phyloP scores from a whole-genome alignment of 2,113 vertebrate genomes.

The Larimichthys polyactis region DNA sequence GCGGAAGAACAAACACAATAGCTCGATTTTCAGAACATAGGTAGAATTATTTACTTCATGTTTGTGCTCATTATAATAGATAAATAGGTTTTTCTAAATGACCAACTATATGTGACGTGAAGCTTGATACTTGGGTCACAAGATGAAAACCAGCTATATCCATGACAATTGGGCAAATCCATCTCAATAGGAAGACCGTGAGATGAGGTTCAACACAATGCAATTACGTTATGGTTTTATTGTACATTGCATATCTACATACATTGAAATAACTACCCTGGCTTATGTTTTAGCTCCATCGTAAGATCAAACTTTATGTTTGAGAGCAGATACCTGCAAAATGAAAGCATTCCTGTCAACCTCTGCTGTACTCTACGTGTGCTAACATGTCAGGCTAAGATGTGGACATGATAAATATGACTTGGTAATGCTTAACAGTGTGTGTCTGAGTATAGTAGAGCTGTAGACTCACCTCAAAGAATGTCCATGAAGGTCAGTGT shows the following conservation, averaged over 20 bases:
- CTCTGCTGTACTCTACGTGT: no score
- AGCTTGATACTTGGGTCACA: neutral
- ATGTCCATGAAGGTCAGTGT: no score
- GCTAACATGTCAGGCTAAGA: no score
- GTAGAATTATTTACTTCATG: neutral
- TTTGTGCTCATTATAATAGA: neutral
- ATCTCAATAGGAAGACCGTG: neutral
- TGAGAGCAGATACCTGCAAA: no score
- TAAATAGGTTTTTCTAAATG: neutral
- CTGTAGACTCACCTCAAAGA: no score
- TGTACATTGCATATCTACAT: neutral
- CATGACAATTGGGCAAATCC: neutral
- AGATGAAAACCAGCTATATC: neutral
- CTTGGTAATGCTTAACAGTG: no score
- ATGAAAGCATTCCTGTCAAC: no score
- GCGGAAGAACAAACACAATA: conserved; percentile 3
- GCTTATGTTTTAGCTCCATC: no score
- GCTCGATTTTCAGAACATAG: conserved; percentile 1
- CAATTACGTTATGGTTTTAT: neutral
- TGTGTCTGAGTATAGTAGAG: no score
- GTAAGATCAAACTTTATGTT: no score
- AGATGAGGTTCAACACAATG: neutral
- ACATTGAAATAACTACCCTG: neutral
- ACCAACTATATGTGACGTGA: neutral
- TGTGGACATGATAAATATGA: no score